Percentiles rank a stretch among this genome's conserved stretches.
Evolutionary conservation across 2,797 vertebrate species (phyloP).

Genomic region (Sebastolobus alascanus): DNA sequence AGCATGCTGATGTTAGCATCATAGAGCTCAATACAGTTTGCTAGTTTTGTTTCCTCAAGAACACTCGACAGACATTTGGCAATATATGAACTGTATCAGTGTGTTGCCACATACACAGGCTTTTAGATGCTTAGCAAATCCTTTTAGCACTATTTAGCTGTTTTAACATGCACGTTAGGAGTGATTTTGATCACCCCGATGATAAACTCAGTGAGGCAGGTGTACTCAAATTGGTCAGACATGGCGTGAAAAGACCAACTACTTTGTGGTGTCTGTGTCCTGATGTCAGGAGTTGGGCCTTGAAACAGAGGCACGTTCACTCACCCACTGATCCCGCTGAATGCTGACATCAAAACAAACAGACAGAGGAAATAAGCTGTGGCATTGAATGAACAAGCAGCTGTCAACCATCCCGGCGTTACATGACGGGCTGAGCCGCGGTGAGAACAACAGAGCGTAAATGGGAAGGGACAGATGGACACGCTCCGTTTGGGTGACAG

Average conservation of each 20-base stretch:
- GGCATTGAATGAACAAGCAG: conserved; percentile 78
- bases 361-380: conserved; percentile 81
- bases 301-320: conserved; percentile 61
- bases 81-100: neutral
- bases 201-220: neutral
- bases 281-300: conserved; percentile 48
- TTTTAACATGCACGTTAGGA: neutral
- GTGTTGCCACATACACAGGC: neutral
- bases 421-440: conserved; percentile 61
- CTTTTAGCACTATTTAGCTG: neutral
- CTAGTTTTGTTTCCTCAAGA: neutral
- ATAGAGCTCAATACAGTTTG: neutral
- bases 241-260: conserved; percentile 44
- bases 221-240: conserved; percentile 26
- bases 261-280: conserved; percentile 37
- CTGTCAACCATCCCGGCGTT: conserved; percentile 76
- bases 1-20: neutral
- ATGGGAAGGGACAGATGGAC: conserved; percentile 75
- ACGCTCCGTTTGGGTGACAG: conserved; percentile 74
- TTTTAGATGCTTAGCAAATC: conserved; percentile 11
- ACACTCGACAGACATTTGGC: neutral
- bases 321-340: conserved; percentile 60
- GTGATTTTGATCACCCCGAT: conserved; percentile 2
- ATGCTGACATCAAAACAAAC: conserved; percentile 80
- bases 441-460: conserved; percentile 63